These are phyloP conservation scores for Salarias fasciatus DNA, from an alignment of 2,797 vertebrate genomes.

Conservation along the genomic window DNA sequence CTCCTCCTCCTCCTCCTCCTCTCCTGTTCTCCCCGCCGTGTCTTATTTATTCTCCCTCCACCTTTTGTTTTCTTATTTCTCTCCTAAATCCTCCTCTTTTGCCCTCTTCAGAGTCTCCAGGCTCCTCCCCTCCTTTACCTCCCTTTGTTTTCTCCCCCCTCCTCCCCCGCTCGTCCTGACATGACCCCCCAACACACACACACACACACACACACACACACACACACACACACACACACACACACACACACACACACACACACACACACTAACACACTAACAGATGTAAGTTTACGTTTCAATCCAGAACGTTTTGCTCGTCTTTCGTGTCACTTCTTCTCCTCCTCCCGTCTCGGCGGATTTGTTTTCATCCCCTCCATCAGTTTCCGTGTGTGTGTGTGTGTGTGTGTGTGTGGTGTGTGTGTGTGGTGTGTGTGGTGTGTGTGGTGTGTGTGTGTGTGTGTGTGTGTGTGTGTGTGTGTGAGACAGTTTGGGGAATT, in stretches of 20 bases:
- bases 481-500: conserved; percentile 27
- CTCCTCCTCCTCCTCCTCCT: too few relatives aligned
- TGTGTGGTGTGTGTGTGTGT: conserved; percentile 8
- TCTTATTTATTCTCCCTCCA: too few relatives aligned
- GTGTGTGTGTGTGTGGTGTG: background rate
- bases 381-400: background rate
- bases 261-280: too few relatives aligned
- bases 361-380: background rate
- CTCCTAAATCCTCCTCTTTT: too few relatives aligned
- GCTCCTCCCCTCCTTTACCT: background rate
- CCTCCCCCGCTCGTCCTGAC: background rate
- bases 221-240: too few relatives aligned
- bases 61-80: too few relatives aligned
- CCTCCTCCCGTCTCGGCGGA: background rate
- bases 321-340: background rate
- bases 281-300: background rate
- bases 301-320: background rate
- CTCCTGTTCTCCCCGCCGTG: too few relatives aligned
- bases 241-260: too few relatives aligned
- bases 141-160: background rate
- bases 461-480: conserved; percentile 9
- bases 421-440: background rate
- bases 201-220: too few relatives aligned
- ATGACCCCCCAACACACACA: background rate
- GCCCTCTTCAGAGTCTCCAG: background rate